phyloP scores from a whole-genome alignment of 2,888 invertebrate genomes.

The Tenthredo distinguenda region DNA sequence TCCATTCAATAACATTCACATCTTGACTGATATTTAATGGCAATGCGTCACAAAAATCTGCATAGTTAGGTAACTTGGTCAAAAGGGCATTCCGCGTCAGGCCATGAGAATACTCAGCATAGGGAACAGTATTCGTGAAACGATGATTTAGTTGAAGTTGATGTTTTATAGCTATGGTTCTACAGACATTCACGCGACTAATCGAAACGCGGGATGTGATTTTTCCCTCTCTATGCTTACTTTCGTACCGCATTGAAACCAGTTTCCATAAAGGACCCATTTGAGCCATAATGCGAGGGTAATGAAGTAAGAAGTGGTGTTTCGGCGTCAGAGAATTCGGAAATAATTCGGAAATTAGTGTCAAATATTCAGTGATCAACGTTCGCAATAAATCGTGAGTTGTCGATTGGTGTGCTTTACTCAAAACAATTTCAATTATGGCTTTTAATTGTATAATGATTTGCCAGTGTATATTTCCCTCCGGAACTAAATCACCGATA shows the following conservation, averaged over 20 bases:
- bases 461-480: constrained; percentile 57
- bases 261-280: constrained; percentile 56
- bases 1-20: constrained; percentile 34
- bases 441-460: constrained; percentile 55
- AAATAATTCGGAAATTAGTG: constrained; percentile 44
- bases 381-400: constrained; percentile 49
- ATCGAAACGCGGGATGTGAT: constrained; percentile 52
- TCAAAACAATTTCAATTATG: constrained; percentile 56
- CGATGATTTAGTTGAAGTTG: constrained; percentile 55
- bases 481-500: constrained; percentile 58
- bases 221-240: constrained; percentile 57
- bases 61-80: constrained; percentile 33
- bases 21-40: constrained; percentile 17
- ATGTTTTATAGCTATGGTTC: constrained; percentile 54
- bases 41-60: constrained; percentile 16
- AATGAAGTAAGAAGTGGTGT: constrained; percentile 58
- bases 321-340: constrained; percentile 56
- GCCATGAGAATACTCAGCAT: not conserved
- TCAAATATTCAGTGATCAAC: constrained; percentile 57
- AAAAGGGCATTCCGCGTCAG: not conserved
- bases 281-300: constrained; percentile 53
- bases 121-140: constrained; percentile 34
- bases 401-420: constrained; percentile 42
- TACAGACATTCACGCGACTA: constrained; percentile 25
- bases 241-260: constrained; percentile 57